Percentiles rank a stretch among this genome's conserved stretches.
Conservation (phyloP, 2,888 invertebrate species). For the Tetragonula carbonaria region DNA sequence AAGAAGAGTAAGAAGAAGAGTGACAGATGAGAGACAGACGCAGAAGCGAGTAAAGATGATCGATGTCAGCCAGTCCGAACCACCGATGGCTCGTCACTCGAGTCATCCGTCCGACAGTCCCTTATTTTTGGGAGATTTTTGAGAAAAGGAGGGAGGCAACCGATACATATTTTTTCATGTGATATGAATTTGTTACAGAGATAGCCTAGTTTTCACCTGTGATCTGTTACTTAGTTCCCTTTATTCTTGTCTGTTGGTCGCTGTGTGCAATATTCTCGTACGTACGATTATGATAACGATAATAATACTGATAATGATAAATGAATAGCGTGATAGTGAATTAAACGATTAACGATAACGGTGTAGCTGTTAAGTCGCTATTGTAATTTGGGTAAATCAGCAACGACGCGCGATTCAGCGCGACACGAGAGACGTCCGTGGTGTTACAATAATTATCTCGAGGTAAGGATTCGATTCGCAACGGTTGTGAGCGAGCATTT, state of each 20-base stretch:
- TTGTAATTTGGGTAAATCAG: constrained; percentile 56
- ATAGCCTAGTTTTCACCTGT: constrained; percentile 80
- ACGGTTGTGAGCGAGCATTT: constrained; percentile 57
- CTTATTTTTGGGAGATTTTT: constrained; percentile 68
- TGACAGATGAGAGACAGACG: background rate
- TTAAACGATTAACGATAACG: constrained; percentile 41
- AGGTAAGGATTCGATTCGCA: constrained; percentile 56
- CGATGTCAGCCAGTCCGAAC: constrained; percentile 64
- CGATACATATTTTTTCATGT: constrained; percentile 82
- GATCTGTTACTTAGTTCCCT: constrained; percentile 76
- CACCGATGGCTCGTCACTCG: constrained; percentile 65
- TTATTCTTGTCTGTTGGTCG: constrained; percentile 64
- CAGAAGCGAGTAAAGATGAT: constrained; percentile 25
- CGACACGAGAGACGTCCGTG: constrained; percentile 73
- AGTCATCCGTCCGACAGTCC: constrained; percentile 76
- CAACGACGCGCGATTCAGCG: constrained; percentile 62
- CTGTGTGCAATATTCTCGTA: constrained; percentile 72
- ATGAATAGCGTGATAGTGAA: constrained; percentile 40
- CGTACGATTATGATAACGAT: constrained; percentile 62
- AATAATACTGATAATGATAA: constrained; percentile 33
- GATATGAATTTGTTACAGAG: constrained; percentile 81
- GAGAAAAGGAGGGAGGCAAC: constrained; percentile 67
- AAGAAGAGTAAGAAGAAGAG: background rate
- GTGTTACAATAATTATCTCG: constrained; percentile 75
- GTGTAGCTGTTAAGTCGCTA: constrained; percentile 51